Evolutionary conservation across 2,888 invertebrate genomes (phyloP).

Genomic region (Meiosimyza platycephala): DNA sequence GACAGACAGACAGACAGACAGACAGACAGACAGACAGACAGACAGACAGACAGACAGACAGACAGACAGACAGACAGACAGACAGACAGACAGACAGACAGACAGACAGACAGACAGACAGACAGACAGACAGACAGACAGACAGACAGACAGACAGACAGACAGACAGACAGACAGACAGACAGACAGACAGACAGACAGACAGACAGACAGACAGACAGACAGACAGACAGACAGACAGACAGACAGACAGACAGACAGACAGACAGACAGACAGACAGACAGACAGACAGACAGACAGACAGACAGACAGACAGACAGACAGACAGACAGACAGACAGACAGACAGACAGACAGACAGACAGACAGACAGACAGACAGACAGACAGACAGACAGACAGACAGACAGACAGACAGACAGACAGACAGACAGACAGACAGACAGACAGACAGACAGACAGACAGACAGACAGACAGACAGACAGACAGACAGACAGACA

Average conservation of each 20-base stretch:
- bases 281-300: constrained; percentile 20
- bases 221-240: constrained; percentile 20
- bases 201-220: constrained; percentile 20
- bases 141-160: constrained; percentile 20
- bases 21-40: constrained; percentile 20
- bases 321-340: constrained; percentile 20
- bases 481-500: constrained; percentile 20
- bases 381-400: constrained; percentile 20
- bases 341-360: constrained; percentile 20
- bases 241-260: constrained; percentile 20
- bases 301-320: constrained; percentile 20
- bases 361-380: constrained; percentile 20
- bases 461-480: constrained; percentile 20
- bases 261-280: constrained; percentile 20
- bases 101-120: constrained; percentile 20
- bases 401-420: constrained; percentile 20
- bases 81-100: constrained; percentile 20
- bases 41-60: constrained; percentile 20
- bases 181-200: constrained; percentile 20
- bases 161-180: constrained; percentile 20
- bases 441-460: constrained; percentile 20
- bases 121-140: constrained; percentile 20
- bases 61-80: constrained; percentile 20
- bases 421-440: constrained; percentile 20
- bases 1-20: constrained; percentile 20